phyloP scores from a whole-genome alignment of 2,113 vertebrate genomes.

The Engraulis encrasicolus region DNA sequence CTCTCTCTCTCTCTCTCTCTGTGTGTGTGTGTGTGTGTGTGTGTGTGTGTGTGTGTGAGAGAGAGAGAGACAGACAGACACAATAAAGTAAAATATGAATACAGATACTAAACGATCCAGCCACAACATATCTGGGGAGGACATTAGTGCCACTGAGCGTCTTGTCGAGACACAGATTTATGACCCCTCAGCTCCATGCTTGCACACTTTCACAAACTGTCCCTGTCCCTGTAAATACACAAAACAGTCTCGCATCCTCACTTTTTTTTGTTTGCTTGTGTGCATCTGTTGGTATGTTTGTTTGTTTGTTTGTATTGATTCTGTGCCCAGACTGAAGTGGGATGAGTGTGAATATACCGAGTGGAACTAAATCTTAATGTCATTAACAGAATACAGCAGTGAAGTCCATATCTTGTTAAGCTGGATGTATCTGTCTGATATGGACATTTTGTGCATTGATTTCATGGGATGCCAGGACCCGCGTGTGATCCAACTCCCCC shows the following conservation, averaged over 20 bases:
- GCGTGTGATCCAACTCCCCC: not conserved
- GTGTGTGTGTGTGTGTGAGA: too few species aligned
- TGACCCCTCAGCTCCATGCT: slow-evolving; percentile 51
- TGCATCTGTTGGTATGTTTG: not conserved
- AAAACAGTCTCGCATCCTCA: not conserved
- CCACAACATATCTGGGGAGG: slow-evolving; percentile 72
- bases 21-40: too few species aligned
- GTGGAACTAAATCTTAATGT: not conserved
- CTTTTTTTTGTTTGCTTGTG: not conserved
- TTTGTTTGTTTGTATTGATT: not conserved
- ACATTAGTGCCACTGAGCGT: slow-evolving; percentile 58
- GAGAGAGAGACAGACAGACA: too few species aligned
- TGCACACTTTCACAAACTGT: slow-evolving; percentile 48
- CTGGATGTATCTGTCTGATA: not conserved
- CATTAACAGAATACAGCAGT: not conserved
- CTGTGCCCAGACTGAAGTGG: not conserved
- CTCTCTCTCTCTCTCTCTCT: too few species aligned
- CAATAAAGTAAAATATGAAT: too few species aligned
- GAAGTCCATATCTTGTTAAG: not conserved
- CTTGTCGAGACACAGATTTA: slow-evolving; percentile 64
- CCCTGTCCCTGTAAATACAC: slow-evolving; percentile 61
- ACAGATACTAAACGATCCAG: slow-evolving; percentile 42
- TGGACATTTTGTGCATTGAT: not conserved
- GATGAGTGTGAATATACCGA: not conserved
- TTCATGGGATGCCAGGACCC: not conserved